Conservation (phyloP, 1,140 invertebrate genomes). For the Andrena cerasifolii region DNA sequence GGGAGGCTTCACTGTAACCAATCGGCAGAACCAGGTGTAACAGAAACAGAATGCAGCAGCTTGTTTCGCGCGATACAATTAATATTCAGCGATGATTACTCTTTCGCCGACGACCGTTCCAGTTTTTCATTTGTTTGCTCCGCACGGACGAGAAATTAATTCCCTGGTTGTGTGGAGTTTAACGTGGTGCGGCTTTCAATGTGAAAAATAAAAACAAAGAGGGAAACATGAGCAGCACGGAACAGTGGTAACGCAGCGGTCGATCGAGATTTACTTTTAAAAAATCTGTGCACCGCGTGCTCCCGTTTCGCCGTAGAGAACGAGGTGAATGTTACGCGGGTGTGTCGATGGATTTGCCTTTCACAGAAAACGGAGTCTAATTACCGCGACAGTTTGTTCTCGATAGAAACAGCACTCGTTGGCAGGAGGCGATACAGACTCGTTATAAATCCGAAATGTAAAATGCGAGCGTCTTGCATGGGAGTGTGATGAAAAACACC, state of each 20-base stretch:
- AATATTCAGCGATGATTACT: neutral
- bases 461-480: neutral
- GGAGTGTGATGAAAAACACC: neutral
- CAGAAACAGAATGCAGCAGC: too few relatives aligned
- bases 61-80: neutral
- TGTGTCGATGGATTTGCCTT: conserved; percentile 20
- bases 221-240: neutral
- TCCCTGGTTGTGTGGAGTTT: conserved; percentile 1
- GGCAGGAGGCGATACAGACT: too few relatives aligned
- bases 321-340: conserved; percentile 1
- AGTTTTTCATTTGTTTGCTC: conserved; percentile 4
- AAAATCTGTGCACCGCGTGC: neutral
- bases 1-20: too few relatives aligned
- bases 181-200: neutral
- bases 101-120: neutral
- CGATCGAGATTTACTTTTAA: conserved; percentile 10
- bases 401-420: conserved; percentile 19
- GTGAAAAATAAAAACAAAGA: neutral
- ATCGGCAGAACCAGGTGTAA: neutral
- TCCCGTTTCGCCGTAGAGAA: neutral
- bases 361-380: neutral
- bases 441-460: neutral
- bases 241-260: neutral
- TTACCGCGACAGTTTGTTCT: neutral
- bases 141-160: conserved; percentile 13